phyloP scores from a whole-genome alignment of 2,113 vertebrate species.

The Lasiurus cinereus region DNA sequence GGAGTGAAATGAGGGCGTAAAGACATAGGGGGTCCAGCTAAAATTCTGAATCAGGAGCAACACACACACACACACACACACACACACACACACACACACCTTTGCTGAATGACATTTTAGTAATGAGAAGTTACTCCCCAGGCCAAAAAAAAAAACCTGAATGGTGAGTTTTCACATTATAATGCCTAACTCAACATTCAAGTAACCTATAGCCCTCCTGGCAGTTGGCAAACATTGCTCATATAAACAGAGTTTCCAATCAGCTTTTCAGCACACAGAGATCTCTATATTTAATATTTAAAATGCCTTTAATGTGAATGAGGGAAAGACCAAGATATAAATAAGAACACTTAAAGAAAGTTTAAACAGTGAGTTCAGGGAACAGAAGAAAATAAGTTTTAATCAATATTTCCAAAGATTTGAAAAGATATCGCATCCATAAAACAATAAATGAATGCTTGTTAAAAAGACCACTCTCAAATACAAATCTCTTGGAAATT shows the following conservation, averaged over 20 bases:
- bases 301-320: background rate
- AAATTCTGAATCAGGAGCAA: background rate
- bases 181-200: background rate
- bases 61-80: background rate
- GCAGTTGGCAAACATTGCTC: background rate
- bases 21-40: background rate
- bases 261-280: background rate
- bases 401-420: constrained; percentile 46
- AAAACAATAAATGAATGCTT: constrained; percentile 5
- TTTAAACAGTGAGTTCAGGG: background rate
- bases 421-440: background rate
- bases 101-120: background rate
- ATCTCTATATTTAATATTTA: background rate
- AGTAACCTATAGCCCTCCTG: background rate
- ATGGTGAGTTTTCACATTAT: background rate
- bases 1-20: background rate
- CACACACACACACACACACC: background rate
- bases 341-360: background rate
- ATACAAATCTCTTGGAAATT: constrained; percentile 36
- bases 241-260: background rate
- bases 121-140: background rate
- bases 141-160: background rate
- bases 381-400: constrained; percentile 38
- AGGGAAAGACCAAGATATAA: background rate
- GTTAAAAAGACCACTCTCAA: constrained; percentile 14